phyloP scores from a whole-genome alignment of 1,140 invertebrate genomes.

The Physella acuta region DNA sequence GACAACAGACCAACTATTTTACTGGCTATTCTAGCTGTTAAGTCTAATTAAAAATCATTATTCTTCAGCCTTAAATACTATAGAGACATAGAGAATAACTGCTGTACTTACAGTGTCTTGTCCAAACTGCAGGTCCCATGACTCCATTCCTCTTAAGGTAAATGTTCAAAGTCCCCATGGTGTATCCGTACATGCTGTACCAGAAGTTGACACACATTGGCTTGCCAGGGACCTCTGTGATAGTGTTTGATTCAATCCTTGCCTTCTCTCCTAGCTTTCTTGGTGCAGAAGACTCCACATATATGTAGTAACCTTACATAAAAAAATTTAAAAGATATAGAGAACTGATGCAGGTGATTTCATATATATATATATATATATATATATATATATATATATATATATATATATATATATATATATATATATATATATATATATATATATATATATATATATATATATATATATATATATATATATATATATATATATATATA shows the following conservation, averaged over 20 bases:
- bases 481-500: too few species aligned
- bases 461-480: too few species aligned
- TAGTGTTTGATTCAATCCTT: conserved; percentile 62
- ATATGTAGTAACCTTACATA: conserved; percentile 72
- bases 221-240: conserved; percentile 30
- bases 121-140: conserved; percentile 36
- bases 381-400: too few species aligned
- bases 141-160: conserved; percentile 31
- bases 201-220: conserved; percentile 64
- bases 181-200: conserved; percentile 74
- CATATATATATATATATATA: too few species aligned
- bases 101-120: conserved; percentile 32
- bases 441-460: too few species aligned
- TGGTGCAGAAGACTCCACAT: conserved; percentile 72
- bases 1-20: too few species aligned
- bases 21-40: too few species aligned
- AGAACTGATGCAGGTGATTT: neutral
- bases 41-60: too few species aligned
- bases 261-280: conserved; percentile 70
- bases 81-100: neutral
- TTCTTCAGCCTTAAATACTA: too few species aligned
- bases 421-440: too few species aligned
- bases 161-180: conserved; percentile 48
- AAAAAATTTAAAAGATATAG: neutral
- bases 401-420: too few species aligned